A percentile compares a stretch with the other conserved stretches of the same genome.
Evolutionary conservation across 2,888 invertebrate species (phyloP).

Genomic region (Osedax fenrisi): DNA sequence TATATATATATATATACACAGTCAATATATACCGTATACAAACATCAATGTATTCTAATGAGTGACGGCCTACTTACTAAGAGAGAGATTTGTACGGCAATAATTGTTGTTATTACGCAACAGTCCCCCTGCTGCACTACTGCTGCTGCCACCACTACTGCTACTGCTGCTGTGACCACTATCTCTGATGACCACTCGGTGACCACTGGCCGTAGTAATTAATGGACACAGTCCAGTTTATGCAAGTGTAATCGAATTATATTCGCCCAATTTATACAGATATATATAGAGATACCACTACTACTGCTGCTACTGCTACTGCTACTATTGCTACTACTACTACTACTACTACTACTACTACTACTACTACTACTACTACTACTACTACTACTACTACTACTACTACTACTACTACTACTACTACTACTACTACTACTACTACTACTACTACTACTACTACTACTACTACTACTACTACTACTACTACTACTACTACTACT

Average conservation of each 20-base stretch:
- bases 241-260: too few relatives aligned
- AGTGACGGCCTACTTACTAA: background rate
- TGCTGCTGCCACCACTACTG: background rate
- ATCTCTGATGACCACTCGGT: too few relatives aligned
- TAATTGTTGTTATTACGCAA: too few relatives aligned
- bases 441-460: conserved; percentile 23
- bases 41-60: background rate
- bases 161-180: background rate
- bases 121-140: background rate
- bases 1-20: too few relatives aligned
- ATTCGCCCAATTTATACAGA: too few relatives aligned
- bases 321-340: conserved; percentile 14
- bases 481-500: conserved; percentile 28
- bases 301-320: background rate
- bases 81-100: too few relatives aligned
- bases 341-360: conserved; percentile 28
- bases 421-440: conserved; percentile 5
- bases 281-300: too few relatives aligned
- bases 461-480: conserved; percentile 28
- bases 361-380: conserved; percentile 28
- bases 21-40: background rate
- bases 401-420: conserved; percentile 5
- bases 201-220: too few relatives aligned
- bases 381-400: conserved; percentile 24
- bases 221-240: too few relatives aligned